phyloP scores from a whole-genome alignment of 2,888 invertebrate genomes.

The Allygus modestus region DNA sequence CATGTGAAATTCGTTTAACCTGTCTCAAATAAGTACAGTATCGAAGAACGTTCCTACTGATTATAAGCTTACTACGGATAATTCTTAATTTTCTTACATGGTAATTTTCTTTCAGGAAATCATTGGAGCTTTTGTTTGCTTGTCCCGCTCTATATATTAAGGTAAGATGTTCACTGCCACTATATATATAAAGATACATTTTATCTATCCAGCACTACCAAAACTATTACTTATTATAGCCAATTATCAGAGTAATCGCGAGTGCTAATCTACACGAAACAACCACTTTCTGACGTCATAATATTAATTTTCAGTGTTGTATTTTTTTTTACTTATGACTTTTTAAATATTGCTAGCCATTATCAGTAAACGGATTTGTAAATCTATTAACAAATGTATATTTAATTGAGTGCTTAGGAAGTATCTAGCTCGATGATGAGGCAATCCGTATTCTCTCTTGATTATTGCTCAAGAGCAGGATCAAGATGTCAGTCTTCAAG shows the following conservation, averaged over 20 bases:
- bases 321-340: no score
- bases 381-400: not conserved
- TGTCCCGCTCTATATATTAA: not conserved
- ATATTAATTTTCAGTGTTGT: no score
- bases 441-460: conserved; percentile 12
- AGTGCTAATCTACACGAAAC: no score
- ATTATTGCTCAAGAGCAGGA: not conserved
- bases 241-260: no score
- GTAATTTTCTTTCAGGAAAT: not conserved
- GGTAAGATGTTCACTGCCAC: not conserved
- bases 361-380: no score
- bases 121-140: not conserved
- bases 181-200: not conserved
- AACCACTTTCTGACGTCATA: no score
- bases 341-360: no score
- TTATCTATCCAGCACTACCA: not conserved
- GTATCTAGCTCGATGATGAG: not conserved
- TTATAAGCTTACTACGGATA: no score
- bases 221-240: not conserved
- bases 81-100: no score
- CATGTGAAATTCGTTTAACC: no score
- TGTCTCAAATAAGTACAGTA: no score
- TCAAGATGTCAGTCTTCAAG: not conserved
- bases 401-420: not conserved
- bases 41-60: no score